phyloP scores from a whole-genome alignment of 2,888 invertebrate species.

The Papilio gigon region DNA sequence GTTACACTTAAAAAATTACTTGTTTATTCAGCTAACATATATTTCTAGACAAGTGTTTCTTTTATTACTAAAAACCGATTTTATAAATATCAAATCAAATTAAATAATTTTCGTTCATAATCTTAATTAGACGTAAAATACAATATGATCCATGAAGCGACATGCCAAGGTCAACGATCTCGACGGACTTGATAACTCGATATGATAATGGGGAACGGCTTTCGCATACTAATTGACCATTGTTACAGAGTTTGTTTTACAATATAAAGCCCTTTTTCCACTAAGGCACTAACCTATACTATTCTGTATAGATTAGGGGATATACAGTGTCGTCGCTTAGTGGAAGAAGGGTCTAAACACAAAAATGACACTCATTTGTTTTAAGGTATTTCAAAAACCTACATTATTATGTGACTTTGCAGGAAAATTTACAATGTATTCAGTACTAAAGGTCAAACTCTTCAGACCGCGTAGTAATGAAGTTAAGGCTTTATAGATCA shows the following conservation, averaged over 20 bases:
- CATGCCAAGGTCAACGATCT: not conserved
- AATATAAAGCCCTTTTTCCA: not conserved
- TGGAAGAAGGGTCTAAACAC: too few relatives aligned
- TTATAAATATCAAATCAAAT: too few relatives aligned
- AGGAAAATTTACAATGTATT: too few relatives aligned
- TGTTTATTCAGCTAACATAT: too few relatives aligned
- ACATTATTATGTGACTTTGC: too few relatives aligned
- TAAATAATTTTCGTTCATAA: too few relatives aligned
- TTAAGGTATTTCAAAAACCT: too few relatives aligned
- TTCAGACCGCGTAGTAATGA: not conserved
- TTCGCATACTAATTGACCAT: not conserved
- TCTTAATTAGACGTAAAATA: not conserved
- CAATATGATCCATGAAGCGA: not conserved
- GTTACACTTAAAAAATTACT: not conserved
- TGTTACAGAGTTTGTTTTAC: not conserved
- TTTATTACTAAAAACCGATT: too few relatives aligned
- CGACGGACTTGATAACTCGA: not conserved
- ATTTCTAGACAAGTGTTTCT: too few relatives aligned
- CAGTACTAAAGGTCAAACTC: not conserved
- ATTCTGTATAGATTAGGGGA: too few relatives aligned
- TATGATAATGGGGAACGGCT: conserved; percentile 3
- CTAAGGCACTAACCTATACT: not conserved
- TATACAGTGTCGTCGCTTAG: too few relatives aligned
- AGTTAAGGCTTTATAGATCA: not conserved
- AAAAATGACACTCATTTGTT: too few relatives aligned